These are phyloP conservation scores for Albula glossodonta DNA, from an alignment of 2,113 vertebrate genomes.

Conservation along the genomic window DNA sequence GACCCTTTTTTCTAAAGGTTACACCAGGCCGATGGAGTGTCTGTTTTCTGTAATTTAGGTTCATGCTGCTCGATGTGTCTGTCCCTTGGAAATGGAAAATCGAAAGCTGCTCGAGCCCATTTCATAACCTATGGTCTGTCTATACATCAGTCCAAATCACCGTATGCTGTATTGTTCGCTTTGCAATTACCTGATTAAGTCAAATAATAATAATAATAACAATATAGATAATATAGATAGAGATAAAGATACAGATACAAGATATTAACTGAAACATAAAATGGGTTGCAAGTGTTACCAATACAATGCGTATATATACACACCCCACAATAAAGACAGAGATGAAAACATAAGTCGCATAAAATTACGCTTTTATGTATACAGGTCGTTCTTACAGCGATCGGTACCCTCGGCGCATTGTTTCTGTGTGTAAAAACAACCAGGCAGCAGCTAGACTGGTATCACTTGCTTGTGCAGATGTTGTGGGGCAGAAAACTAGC, in stretches of 20 bases:
- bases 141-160: background rate
- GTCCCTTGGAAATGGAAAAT: background rate
- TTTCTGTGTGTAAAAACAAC: conserved; percentile 12
- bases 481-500: background rate
- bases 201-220: background rate
- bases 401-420: background rate
- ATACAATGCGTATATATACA: background rate
- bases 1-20: background rate
- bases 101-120: background rate
- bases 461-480: conserved; percentile 19
- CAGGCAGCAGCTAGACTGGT: conserved; percentile 21
- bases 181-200: background rate
- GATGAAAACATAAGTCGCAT: background rate
- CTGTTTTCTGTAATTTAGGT: background rate
- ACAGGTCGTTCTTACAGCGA: background rate
- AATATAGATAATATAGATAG: too few species aligned
- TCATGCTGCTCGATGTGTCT: background rate
- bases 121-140: background rate
- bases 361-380: background rate
- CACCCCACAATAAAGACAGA: background rate
- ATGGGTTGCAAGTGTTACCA: background rate
- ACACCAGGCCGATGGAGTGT: background rate
- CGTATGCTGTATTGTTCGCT: background rate
- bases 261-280: background rate
- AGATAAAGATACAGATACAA: background rate